Percentiles rank a stretch among this genome's conserved stretches.
Conservation (phyloP, 1,140 invertebrate genomes). For the Drosophila bipectinata region DNA sequence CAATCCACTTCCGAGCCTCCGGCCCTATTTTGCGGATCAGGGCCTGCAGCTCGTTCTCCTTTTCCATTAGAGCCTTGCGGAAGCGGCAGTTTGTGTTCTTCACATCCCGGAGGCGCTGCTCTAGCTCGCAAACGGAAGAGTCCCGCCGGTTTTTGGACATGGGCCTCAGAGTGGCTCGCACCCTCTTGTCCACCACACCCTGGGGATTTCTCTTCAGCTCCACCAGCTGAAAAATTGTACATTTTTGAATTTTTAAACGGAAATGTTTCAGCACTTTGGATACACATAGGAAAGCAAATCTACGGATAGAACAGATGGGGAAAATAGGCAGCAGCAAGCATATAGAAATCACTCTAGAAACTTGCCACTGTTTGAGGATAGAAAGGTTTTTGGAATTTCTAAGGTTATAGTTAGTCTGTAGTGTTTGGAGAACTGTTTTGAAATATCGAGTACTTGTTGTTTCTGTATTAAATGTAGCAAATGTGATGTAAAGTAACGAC, state of each 20-base stretch:
- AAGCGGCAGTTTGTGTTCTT: constrained; percentile 91
- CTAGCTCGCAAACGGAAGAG: constrained; percentile 89
- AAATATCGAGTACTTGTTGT: constrained; percentile 53
- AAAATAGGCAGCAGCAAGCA: constrained; percentile 16
- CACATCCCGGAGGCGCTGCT: constrained; percentile 91
- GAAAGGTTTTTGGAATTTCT: constrained; percentile 15
- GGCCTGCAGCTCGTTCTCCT: constrained; percentile 90
- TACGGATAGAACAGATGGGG: constrained; percentile 4
- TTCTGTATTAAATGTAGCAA: constrained; percentile 36
- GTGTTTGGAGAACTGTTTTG: constrained; percentile 57
- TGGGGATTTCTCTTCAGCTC: constrained; percentile 95
- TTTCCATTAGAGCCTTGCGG: constrained; percentile 90
- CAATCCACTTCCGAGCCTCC: constrained; percentile 82
- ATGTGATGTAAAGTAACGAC: neutral
- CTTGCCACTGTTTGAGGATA: constrained; percentile 18
- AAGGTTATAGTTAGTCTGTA: constrained; percentile 68
- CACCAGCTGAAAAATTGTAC: constrained; percentile 87
- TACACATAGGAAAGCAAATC: constrained; percentile 1
- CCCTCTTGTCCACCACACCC: constrained; percentile 91
- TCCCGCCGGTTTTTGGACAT: constrained; percentile 89
- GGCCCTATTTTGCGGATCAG: constrained; percentile 81
- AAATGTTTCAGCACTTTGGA: constrained; percentile 14
- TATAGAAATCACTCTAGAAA: neutral
- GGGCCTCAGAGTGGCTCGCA: constrained; percentile 90
- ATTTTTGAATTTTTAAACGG: constrained; percentile 8